Conservation (phyloP, 2,797 vertebrate genomes). For the Bradypodion pumilum region DNA sequence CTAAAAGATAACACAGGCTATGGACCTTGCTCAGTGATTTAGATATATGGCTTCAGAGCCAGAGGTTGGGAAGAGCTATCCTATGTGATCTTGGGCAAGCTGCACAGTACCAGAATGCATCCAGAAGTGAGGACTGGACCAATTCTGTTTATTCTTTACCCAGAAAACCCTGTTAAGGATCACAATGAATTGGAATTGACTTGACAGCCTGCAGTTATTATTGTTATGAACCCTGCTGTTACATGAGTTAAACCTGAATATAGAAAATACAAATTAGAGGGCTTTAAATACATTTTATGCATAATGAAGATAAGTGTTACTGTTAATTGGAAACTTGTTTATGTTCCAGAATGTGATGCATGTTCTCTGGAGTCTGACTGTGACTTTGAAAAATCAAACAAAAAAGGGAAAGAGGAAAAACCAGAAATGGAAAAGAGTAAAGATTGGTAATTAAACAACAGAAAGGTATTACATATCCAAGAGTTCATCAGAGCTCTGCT, state of each 20-base stretch:
- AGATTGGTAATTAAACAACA: background rate
- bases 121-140: no score
- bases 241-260: background rate
- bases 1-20: background rate
- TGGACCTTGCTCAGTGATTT: no score
- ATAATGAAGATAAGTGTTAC: background rate
- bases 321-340: background rate
- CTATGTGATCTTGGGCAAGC: no score
- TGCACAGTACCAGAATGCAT: no score
- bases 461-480: background rate
- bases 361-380: background rate
- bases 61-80: no score
- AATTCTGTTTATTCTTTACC: no score
- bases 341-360: background rate
- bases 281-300: background rate
- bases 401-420: no score
- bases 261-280: background rate
- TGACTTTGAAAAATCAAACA: background rate
- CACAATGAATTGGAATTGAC: no score
- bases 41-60: no score
- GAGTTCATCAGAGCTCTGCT: background rate
- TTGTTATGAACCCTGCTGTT: no score
- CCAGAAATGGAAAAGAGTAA: background rate
- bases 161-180: no score
- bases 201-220: no score